Evolutionary conservation across 2,113 vertebrate species (phyloP), one percentile per base, ranked within the genome.

Genomic region (Odontophorus gujanensis): DNA sequence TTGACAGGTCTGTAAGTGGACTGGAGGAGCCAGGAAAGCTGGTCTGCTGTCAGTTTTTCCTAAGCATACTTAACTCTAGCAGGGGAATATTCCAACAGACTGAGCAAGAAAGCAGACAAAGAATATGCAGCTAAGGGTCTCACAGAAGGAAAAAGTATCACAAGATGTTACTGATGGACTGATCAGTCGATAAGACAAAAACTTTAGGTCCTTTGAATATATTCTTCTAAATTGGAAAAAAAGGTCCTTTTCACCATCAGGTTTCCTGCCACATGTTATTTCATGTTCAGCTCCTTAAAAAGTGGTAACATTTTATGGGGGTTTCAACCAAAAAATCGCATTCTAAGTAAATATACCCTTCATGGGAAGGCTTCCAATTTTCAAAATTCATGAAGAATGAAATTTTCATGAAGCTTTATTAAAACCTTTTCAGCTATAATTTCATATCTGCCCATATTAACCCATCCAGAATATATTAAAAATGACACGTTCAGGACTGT

Each of bases 1-100:
- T 30, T 65, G 83, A 61, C 68, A 85, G 61, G 84, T 61, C 78
- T 85, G 47, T 59, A 85, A 90, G 83, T n/a, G 61, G 82, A 81
- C 75, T 43, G 58, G 86, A 85, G 81, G 68, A 96, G 94, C 87
- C 89, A 91, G 82, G 66, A 76, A 79, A 85, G 76, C 58, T 87
- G 67, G 65, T 81, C 69, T 81, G 71, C 86, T 77, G 65, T 85
- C 59, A 59, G 55, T 55, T 91, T 86, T 86, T 61, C 85, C 87
- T 74, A 65, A 94, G 93, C 55, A 79, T 42, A 85, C 53, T 94
- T 84, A 47, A 57, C 3, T 69, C 32, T 59, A 66, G 66, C 55
- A 95, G 42, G 87, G 42, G 22, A 84, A 66, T 91, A 93, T 63
- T 87, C 75, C 79, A 85, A 62, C 7, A 66, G 65, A 55, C 47